Conservation (phyloP, 2,797 vertebrate species). For the Enteromius radiatus region DNA sequence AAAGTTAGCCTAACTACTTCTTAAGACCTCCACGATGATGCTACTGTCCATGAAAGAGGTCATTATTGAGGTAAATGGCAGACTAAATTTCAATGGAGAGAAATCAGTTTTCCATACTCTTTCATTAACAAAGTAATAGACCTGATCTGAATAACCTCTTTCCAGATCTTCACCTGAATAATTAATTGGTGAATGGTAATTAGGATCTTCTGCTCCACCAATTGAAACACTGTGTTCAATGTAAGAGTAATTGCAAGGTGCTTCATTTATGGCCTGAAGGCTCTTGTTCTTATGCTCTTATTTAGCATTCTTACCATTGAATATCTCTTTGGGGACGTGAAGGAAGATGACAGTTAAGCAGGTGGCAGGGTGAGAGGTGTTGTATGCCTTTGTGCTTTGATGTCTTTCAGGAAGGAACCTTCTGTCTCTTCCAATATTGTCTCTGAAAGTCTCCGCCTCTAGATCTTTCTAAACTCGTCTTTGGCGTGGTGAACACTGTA, state of each 20-base stretch:
- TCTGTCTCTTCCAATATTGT: constrained; percentile 41
- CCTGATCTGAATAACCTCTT: constrained; percentile 33
- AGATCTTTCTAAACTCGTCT: constrained; percentile 33
- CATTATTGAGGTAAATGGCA: constrained; percentile 62
- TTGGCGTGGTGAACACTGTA: constrained; percentile 43
- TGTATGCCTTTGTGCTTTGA: constrained; percentile 54
- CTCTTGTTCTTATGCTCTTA: constrained; percentile 25
- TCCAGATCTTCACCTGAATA: constrained; percentile 13
- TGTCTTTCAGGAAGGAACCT: constrained; percentile 50
- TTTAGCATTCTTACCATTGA: constrained; percentile 37
- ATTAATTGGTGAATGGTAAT: not conserved
- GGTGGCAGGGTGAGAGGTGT: constrained; percentile 32
- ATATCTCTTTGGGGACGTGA: constrained; percentile 16
- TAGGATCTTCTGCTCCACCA: not conserved
- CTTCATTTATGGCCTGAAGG: constrained; percentile 14
- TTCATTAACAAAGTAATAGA: constrained; percentile 47
- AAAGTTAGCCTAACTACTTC: not conserved
- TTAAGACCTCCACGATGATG: not conserved
- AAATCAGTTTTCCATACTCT: constrained; percentile 56
- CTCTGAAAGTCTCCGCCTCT: not conserved
- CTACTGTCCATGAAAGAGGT: not conserved
- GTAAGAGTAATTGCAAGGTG: constrained; percentile 40
- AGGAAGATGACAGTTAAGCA: constrained; percentile 52
- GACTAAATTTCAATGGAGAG: constrained; percentile 58
- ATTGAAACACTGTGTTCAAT: constrained; percentile 25